Evolutionary conservation across 2,888 invertebrate genomes (phyloP).

Genomic region (Cephalotes varians): DNA sequence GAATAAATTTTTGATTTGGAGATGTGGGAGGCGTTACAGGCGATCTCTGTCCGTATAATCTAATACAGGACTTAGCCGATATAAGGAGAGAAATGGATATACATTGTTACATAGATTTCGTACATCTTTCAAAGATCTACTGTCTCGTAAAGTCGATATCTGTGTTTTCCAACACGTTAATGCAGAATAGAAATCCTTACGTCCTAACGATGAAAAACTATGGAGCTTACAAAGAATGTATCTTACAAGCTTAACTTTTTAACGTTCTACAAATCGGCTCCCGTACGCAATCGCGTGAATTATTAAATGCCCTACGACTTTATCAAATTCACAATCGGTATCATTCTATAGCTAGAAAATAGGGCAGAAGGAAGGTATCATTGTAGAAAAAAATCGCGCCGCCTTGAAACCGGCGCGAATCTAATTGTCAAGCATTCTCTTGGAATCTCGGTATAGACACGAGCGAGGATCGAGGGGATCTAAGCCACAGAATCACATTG

Average conservation of each 20-base stretch:
- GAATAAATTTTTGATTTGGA: background rate
- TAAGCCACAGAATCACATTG: conserved; percentile 38
- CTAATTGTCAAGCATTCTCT: background rate
- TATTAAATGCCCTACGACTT: conserved; percentile 32
- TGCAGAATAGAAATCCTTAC: conserved; percentile 58
- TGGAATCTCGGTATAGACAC: background rate
- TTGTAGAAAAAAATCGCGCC: conserved; percentile 20
- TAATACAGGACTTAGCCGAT: conserved; percentile 22
- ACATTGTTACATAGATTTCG: conserved; percentile 27
- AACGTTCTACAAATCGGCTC: conserved; percentile 26
- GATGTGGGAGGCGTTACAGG: background rate
- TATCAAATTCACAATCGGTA: conserved; percentile 29
- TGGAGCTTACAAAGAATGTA: conserved; percentile 57
- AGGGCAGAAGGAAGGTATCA: background rate
- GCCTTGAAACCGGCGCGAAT: background rate
- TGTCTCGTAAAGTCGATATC: conserved; percentile 48
- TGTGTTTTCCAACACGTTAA: conserved; percentile 52
- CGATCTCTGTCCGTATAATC: conserved; percentile 4
- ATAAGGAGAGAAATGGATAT: conserved; percentile 6
- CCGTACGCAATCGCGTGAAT: background rate
- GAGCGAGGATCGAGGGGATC: background rate
- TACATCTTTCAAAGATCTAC: conserved; percentile 17
- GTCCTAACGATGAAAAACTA: conserved; percentile 60
- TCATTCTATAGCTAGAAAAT: conserved; percentile 30
- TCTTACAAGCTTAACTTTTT: conserved; percentile 38